phyloP scores from a whole-genome alignment of 2,888 invertebrate genomes.

The Deroplatys truncata region DNA sequence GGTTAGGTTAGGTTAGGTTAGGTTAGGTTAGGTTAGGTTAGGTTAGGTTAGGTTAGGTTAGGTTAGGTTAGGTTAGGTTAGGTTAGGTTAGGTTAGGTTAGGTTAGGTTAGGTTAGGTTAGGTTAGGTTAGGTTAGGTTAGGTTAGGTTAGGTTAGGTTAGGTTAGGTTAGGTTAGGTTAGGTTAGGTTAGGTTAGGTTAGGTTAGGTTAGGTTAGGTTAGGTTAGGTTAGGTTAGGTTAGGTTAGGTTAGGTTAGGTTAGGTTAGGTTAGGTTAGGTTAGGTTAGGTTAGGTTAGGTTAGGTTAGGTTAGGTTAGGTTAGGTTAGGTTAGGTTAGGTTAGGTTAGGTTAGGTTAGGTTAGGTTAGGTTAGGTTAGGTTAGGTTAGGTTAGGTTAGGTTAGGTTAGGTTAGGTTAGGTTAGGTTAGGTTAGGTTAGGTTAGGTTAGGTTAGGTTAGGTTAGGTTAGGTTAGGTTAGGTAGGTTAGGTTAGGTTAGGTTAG shows the following conservation, averaged over 20 bases:
- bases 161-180: too few relatives aligned
- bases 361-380: conserved; percentile 29
- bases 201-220: conserved; percentile 12
- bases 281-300: conserved; percentile 39
- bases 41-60: too few relatives aligned
- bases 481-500: conserved; percentile 12
- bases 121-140: too few relatives aligned
- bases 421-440: conserved; percentile 26
- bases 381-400: conserved; percentile 18
- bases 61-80: too few relatives aligned
- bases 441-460: conserved; percentile 18
- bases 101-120: too few relatives aligned
- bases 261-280: conserved; percentile 20
- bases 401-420: background rate
- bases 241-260: conserved; percentile 23
- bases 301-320: conserved; percentile 26
- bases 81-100: too few relatives aligned
- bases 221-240: conserved; percentile 25
- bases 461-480: conserved; percentile 27
- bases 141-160: too few relatives aligned
- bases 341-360: conserved; percentile 33
- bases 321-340: conserved; percentile 39
- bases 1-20: too few relatives aligned
- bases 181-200: conserved; percentile 14
- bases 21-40: too few relatives aligned